Evolutionary conservation across 2,113 vertebrate genomes (phyloP), one percentile per base, ranked within the genome.

Genomic region (Urocitellus parryii): DNA sequence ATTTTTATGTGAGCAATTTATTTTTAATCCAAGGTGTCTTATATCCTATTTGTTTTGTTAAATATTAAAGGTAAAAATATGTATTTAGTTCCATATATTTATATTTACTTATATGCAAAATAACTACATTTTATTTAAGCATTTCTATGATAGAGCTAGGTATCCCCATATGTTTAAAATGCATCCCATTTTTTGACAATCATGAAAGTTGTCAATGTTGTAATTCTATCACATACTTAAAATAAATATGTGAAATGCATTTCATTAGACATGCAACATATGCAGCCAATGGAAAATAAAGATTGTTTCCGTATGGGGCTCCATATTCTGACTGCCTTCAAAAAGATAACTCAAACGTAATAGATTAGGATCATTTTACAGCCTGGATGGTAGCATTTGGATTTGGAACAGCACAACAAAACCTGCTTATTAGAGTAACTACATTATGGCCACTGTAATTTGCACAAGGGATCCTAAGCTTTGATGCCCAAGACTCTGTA

Each of bases 341-440:
- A 98, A 98, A 98, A 98, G 98, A 98, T 98, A 96, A 97, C 97
- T 98, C 97, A 97, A 98, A 97, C 9, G 78, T 97, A 98, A 98
- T 97, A 98, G 98, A 98, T 98, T 98, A 97, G 97, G 97, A 98
- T 98, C 98, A 93, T 96, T 98, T 98, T 98, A 98, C 98, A 98
- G 97, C 39, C 85, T 97, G 96, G 84, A 97, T 98, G 95, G 98
- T 98, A 98, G 98, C 94, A 86, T 97, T 98, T 98, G 95, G 96
- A 97, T 98, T 96, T 97, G 53, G 95, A 98, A 93, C 45, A 98
- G 97, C 42, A 86, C 95, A 53, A 68, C 90, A 91, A 90, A 85
- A 96, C 84, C 88, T 96, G 56, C 82, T 95, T 91, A 97, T 97
- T 98, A 97, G 97, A 98, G 88, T 97, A 97, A 89, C 97, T 98